These are phyloP conservation scores for chimpanzee (Pan troglodytes) DNA, from an alignment of 2,113 vertebrate genomes.

Conservation along the genomic window DNA sequence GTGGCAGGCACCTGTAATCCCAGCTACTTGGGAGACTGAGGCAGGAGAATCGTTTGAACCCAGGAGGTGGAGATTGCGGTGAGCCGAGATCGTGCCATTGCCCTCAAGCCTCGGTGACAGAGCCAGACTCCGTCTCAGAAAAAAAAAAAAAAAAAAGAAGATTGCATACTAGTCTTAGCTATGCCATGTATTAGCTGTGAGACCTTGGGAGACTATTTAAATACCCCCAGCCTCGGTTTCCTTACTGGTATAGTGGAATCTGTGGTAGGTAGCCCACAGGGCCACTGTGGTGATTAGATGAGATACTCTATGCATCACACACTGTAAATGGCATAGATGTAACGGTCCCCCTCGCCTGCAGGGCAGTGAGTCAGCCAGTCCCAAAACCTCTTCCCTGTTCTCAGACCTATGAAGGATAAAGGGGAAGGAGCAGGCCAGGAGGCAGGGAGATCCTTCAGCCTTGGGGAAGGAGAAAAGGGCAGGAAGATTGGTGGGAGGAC, in stretches of 20 bases:
- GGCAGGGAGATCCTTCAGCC: background rate
- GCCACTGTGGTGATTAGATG: background rate
- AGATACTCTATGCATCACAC: background rate
- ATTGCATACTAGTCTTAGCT: background rate
- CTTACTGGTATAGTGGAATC: background rate
- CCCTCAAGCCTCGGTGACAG: too few relatives aligned
- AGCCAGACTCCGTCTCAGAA: too few relatives aligned
- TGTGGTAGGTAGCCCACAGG: accelerated
- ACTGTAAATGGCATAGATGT: background rate
- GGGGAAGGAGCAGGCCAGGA: background rate
- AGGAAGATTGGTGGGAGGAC: background rate
- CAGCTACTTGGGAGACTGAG: too few relatives aligned
- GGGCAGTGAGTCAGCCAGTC: background rate
- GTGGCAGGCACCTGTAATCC: too few relatives aligned
- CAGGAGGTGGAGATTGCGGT: too few relatives aligned
- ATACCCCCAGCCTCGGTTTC: background rate
- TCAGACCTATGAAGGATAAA: background rate
- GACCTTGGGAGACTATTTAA: background rate
- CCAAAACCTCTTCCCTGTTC: background rate
- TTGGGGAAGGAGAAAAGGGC: background rate
- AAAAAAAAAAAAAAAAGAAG: too few relatives aligned
- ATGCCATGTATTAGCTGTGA: background rate
- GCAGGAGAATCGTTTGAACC: too few relatives aligned
- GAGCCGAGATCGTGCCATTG: too few relatives aligned
- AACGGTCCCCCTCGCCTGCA: background rate